Evolutionary conservation across 2,113 vertebrate species (phyloP).

Genomic region (Corythaixoides concolor): DNA sequence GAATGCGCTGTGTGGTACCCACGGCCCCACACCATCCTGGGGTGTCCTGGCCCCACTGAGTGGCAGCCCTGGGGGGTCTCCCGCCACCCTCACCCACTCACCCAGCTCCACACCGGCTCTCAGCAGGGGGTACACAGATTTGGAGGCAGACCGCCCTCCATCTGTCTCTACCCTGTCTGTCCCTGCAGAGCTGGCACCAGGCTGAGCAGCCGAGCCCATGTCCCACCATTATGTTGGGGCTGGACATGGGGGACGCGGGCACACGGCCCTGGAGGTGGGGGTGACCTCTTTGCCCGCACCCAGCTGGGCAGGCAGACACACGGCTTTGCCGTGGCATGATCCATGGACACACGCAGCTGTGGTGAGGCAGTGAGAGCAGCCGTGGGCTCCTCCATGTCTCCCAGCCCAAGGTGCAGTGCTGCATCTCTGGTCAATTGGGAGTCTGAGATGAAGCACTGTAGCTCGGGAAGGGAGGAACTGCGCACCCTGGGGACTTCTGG

Average conservation of each 20-base stretch:
- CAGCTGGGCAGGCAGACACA: background rate
- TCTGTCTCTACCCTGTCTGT: background rate
- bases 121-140: fast-evolving
- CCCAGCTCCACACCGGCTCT: background rate
- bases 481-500: background rate
- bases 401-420: slow-evolving; percentile 99
- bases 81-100: background rate
- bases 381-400: slow-evolving; percentile 60
- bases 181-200: background rate
- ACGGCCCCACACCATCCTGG: fast-evolving
- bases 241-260: fast-evolving
- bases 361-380: fast-evolving
- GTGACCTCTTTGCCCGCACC: background rate
- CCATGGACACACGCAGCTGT: fast-evolving
- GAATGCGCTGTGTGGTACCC: background rate
- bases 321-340: background rate
- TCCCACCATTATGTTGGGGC: background rate
- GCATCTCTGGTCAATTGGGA: slow-evolving; percentile 99
- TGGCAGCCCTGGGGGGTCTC: background rate
- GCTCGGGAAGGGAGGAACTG: slow-evolving; percentile 90
- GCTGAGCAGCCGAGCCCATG: background rate
- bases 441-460: slow-evolving; percentile 99
- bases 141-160: fast-evolving
- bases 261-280: fast-evolving
- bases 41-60: background rate